A percentile compares a stretch with the other conserved stretches of the same genome.
phyloP scores from a whole-genome alignment of 2,888 invertebrate species.

The Cybosia mesomella region DNA sequence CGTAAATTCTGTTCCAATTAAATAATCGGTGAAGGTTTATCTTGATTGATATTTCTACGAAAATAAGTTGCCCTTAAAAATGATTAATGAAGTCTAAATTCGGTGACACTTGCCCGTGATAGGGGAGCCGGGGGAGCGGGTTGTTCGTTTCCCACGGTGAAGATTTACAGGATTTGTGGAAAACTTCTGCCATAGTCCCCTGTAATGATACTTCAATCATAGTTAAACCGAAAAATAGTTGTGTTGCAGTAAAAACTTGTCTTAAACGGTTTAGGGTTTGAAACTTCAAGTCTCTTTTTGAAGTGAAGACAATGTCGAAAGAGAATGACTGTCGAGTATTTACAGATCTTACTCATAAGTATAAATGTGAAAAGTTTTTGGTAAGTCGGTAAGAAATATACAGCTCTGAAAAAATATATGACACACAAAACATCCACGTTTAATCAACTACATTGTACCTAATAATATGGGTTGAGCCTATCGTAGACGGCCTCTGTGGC shows the following conservation, averaged over 20 bases:
- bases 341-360: too few relatives aligned
- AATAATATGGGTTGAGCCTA: too few relatives aligned
- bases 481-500: too few relatives aligned
- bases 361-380: too few relatives aligned
- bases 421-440: too few relatives aligned
- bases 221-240: neutral
- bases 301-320: neutral
- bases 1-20: conserved; percentile 54
- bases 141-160: conserved; percentile 27
- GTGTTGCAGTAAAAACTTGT: neutral
- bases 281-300: neutral
- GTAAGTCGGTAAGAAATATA: too few relatives aligned
- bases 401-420: too few relatives aligned
- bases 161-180: conserved; percentile 16
- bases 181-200: conserved; percentile 5
- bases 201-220: neutral
- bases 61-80: conserved; percentile 51
- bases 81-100: conserved; percentile 54
- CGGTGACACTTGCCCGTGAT: conserved; percentile 31
- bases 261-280: neutral
- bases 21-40: conserved; percentile 52
- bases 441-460: too few relatives aligned
- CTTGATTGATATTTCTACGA: conserved; percentile 53
- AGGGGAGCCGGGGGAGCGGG: conserved; percentile 4
- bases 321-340: too few relatives aligned